Base-by-base conservation (phyloP, 1,140 invertebrate genomes). In the Diabrotica undecimpunctata region DNA sequence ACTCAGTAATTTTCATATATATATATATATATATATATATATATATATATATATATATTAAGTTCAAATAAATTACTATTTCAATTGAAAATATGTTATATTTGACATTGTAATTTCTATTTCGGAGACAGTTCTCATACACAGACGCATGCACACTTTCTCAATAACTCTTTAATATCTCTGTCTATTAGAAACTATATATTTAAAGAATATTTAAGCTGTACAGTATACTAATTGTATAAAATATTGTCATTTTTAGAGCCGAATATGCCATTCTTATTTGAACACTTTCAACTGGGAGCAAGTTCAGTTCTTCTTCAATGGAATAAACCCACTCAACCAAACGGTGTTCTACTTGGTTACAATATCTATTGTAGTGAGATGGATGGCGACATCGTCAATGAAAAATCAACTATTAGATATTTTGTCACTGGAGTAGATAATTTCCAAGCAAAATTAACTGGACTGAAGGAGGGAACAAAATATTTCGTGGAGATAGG, bases 321-420 rank as follows among this genome's bases (percentile, higher is more conserved):
- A 62, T 99, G 97, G 97, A 90, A 94, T 74, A 90, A 90, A 75
- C 97, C 97, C 0, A 84, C 92, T 11, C 90, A 96, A 74, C 88
- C 93, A 9, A 99, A 99, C 81, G 97, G 97, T 14, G 85, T 91
- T 65, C 78, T 99, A 0, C 93, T 89, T 3, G 95, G 96, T 6
- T 99, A 98, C 79, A 90, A 90, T 76, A 91, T 99, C 70, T 94
- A 91, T 75, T 96, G 95, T 78, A 88, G 92, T 75, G 86, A 88
- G 72, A 90, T 96, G 0, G 86, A 87, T 51, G 88, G 87, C 36
- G 90, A 89, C 0, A 83, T 82, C 37, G 82, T 94, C 0, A 86
- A 86, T 37, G 66, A 73, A 25, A 67, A 75, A 65, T 73, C 73
- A 76, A 81, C 57, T 0, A 83, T 92, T 65, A 81, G 57, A 0